Conservation (phyloP, 2,888 invertebrate genomes). For the Mythimna loreyi region DNA sequence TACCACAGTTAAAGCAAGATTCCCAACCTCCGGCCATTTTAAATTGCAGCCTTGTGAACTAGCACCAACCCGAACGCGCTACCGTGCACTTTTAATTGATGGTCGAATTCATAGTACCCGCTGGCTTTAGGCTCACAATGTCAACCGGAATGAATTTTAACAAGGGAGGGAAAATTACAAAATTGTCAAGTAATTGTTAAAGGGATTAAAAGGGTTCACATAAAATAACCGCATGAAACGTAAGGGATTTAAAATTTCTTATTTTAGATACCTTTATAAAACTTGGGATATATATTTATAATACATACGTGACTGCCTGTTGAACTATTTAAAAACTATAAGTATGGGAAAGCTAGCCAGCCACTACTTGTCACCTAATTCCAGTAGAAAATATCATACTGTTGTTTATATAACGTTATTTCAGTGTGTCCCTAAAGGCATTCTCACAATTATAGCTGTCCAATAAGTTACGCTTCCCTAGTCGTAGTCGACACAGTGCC, state of each 20-base stretch:
- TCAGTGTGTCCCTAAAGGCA: constrained; percentile 7
- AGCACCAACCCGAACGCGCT: background rate
- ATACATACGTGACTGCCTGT: background rate
- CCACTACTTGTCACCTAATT: constrained; percentile 13
- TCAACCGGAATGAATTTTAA: background rate
- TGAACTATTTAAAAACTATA: background rate
- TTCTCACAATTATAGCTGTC: constrained; percentile 10
- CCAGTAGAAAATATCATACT: background rate
- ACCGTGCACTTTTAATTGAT: constrained; percentile 11
- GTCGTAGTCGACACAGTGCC: constrained; percentile 5
- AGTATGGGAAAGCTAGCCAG: background rate
- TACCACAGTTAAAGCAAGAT: constrained; percentile 16
- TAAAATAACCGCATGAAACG: constrained; percentile 15
- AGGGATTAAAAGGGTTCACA: constrained; percentile 8
- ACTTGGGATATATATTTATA: background rate
- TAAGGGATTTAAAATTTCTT: constrained; percentile 3
- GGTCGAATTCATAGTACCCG: background rate
- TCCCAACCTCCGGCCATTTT: constrained; percentile 1
- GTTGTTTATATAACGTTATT: background rate
- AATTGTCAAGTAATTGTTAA: background rate
- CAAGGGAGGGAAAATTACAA: background rate
- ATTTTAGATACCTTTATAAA: background rate
- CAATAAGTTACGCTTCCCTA: constrained; percentile 17
- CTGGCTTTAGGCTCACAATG: background rate
- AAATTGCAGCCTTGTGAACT: constrained; percentile 12